These are phyloP conservation scores for Hemicrepidius hirtus DNA, from an alignment of 2,888 invertebrate species.

Conservation along the genomic window DNA sequence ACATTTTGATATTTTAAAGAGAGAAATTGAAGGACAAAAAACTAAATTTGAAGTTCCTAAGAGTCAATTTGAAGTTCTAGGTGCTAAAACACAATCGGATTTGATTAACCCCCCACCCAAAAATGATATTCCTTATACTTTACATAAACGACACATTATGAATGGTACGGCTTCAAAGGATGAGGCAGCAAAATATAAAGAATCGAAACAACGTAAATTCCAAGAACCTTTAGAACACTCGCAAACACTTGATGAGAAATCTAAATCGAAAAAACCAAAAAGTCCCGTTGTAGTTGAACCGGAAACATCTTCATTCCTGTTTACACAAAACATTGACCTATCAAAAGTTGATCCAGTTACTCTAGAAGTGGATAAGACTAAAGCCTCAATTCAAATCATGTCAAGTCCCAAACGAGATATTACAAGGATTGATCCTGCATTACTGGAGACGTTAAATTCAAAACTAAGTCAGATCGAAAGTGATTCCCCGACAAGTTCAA, in stretches of 20 bases:
- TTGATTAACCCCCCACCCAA: constrained; percentile 72
- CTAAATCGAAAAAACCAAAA: constrained; percentile 63
- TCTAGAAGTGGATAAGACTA: constrained; percentile 81
- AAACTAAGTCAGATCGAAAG: constrained; percentile 86
- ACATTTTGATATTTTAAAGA: constrained; percentile 78
- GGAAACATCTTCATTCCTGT: constrained; percentile 79
- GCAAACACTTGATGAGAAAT: constrained; percentile 60
- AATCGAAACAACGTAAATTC: constrained; percentile 50
- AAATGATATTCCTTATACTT: constrained; percentile 88
- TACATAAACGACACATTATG: constrained; percentile 90
- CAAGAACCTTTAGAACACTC: constrained; percentile 60
- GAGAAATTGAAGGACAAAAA: constrained; percentile 73
- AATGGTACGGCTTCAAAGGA: constrained; percentile 83
- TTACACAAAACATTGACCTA: constrained; percentile 84
- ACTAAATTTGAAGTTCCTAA: constrained; percentile 83
- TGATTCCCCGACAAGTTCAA: constrained; percentile 84
- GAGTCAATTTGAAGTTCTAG: constrained; percentile 80
- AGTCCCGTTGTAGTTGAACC: constrained; percentile 70
- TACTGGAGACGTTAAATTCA: constrained; percentile 80
- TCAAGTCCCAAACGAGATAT: constrained; percentile 84
- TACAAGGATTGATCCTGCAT: constrained; percentile 81
- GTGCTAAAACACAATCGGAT: constrained; percentile 71
- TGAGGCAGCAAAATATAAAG: constrained; percentile 59
- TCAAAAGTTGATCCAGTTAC: constrained; percentile 84
- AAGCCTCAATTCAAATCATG: constrained; percentile 76